These are phyloP conservation scores for Anolis carolinensis DNA, from an alignment of 2,113 vertebrate species.

Conservation along the genomic window DNA sequence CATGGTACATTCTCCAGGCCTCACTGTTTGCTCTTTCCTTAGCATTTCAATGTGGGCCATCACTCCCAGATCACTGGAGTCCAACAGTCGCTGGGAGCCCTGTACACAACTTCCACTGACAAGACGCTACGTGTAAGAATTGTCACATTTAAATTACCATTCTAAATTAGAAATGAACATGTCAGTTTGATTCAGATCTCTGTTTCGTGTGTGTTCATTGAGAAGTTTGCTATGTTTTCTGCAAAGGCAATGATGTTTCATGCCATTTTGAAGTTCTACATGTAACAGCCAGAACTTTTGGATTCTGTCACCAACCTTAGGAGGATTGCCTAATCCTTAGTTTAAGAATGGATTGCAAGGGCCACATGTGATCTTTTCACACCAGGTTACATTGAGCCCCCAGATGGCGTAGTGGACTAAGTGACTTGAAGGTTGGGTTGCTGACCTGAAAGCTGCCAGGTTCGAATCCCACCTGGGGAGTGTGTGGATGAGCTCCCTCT, in stretches of 20 bases:
- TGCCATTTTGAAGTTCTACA: neutral
- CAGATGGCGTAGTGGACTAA: too few species aligned
- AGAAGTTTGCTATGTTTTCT: neutral
- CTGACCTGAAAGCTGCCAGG: too few species aligned
- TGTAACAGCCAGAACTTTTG: neutral
- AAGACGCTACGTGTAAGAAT: conserved; percentile 83
- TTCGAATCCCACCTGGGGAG: too few species aligned
- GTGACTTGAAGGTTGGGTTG: too few species aligned
- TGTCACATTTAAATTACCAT: neutral
- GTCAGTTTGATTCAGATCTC: neutral
- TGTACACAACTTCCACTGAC: conserved; percentile 90
- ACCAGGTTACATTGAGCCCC: too few species aligned
- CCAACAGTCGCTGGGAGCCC: conserved; percentile 79
- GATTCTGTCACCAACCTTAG: neutral
- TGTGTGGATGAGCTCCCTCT: too few species aligned
- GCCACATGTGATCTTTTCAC: neutral
- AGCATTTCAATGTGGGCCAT: conserved; percentile 89
- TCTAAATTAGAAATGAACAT: neutral
- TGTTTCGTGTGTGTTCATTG: neutral
- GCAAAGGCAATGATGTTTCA: neutral
- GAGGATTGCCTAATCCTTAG: neutral
- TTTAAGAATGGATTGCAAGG: neutral
- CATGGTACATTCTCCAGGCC: neutral
- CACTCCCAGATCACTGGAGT: conserved; percentile 86
- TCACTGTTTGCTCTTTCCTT: neutral